Base-by-base conservation (phyloP, 2,797 vertebrate genomes). In the Falco peregrinus region DNA sequence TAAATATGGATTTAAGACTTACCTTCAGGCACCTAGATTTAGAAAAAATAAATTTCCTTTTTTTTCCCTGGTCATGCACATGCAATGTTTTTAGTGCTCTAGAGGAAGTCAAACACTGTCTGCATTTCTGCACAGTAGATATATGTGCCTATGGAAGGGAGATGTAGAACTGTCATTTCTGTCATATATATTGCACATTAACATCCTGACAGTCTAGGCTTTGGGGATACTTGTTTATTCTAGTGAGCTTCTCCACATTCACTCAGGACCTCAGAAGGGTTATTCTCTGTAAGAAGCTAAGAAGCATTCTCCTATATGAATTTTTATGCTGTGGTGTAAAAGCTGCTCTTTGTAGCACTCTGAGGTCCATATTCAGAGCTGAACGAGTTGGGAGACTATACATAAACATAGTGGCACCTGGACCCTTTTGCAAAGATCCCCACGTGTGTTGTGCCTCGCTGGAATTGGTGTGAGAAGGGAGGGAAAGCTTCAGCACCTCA, bases 381-480 rank as follows among this genome's bases (percentile, higher is more conserved):
- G 61, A 81, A 47, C 28, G 53, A 63, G 22, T 5, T 54, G 73
- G 35, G 45, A 56, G n/a, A 31, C 13, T 7, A 26, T 18, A n/a
- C 29, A 59, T 43, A 41, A 41, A 14, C 11, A 18, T 0, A 28
- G 33, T 0, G 4, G 39, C 33, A 54, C 29, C 25, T 20, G 29
- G 48, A 14, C 16, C 13, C 18, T 77, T 83, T 15, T 1, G 2
- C 57, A 53, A 24, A 57, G 29, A n/a, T 16, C 10, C 39, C 54
- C 1, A 0, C 0, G 0, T 5, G 19, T 0, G 4, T 51, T 57
- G 29, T 80, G 56, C 53, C n/a, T 80, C 29, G 33, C 18, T 1
- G 17, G 47, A 63, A 63, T 2, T 68, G 21, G 47, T 24, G 25
- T 16, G 21, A 70, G 48, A 67, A 41, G 14, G 54, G 12, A 39